Base-by-base conservation (phyloP, 2,797 vertebrate genomes). In the Scleropages formosus region DNA sequence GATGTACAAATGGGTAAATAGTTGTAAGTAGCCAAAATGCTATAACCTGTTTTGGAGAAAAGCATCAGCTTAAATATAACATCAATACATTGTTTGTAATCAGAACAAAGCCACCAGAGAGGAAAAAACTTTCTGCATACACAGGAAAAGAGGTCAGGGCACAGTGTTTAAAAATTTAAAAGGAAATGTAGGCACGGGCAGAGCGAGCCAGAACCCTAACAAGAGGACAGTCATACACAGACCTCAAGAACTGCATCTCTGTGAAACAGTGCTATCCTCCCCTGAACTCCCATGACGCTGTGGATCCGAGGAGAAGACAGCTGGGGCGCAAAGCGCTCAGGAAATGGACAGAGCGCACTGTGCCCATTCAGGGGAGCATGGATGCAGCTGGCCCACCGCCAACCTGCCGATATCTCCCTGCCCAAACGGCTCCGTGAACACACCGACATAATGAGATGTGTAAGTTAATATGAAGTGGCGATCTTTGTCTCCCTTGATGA, bases 401-500 rank as follows among this genome's bases (percentile, higher is more conserved):
- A 84, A 69, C 58, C 58, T 39, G 2, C 44, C 61, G 9, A 26
- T 51, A 10, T 27, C 8, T 56, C 26, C 3, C 60, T 66, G 73
- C 76, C 62, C 66, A 70, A 72, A 73, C 73, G 78, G 73, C 60
- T 53, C 26, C 26, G 15, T 75, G 51, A 60, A 51, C 69, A 72
- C 27, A 27, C 62, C 13, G 80, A 84, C 75, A 84, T 83, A 85
- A 86, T 83, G 82, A 81, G 80, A 87, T 83, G 82, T 83, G 81
- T 84, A 84, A 83, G 81, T 79, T 88, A 85, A 85, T 84, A 83
- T 82, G 81, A 84, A 84, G 83, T 70, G 81, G 68, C 72, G 76
- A 79, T 80, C 80, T 80, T 78, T 78, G 73, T 80, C 82, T 81
- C 79, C 73, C 79, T 79, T 79, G 78, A 80, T 76, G 61, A 75